Conservation (phyloP, 2,797 vertebrate genomes). For the Hypotaenidia okinawae region DNA sequence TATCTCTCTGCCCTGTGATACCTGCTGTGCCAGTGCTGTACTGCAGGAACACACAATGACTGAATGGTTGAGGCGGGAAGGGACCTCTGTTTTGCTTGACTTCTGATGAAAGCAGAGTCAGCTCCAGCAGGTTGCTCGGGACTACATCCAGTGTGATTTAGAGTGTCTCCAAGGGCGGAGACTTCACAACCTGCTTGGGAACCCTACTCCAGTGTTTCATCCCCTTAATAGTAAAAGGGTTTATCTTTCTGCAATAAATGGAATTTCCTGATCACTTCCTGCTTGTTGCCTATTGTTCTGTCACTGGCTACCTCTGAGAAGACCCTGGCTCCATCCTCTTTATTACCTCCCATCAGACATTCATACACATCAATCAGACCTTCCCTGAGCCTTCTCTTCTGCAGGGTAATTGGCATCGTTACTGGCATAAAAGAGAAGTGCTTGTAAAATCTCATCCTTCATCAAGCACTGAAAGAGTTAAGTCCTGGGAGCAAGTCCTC, state of each 20-base stretch:
- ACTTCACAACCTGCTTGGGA: neutral
- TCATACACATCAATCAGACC: neutral
- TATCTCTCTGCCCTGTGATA: fast-evolving
- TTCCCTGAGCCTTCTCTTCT: neutral
- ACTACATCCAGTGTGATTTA: neutral
- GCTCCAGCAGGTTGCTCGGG: neutral
- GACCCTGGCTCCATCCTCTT: neutral
- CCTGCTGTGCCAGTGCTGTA: fast-evolving
- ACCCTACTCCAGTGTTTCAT: neutral
- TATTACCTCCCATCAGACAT: neutral
- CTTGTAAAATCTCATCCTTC: neutral
- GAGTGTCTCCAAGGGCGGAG: neutral
- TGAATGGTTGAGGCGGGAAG: neutral
- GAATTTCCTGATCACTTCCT: neutral
- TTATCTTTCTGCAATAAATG: neutral
- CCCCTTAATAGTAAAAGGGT: neutral
- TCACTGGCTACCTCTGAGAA: neutral
- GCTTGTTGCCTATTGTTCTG: fast-evolving
- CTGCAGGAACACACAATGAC: neutral
- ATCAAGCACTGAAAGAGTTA: neutral
- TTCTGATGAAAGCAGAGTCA: neutral
- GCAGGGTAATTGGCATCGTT: neutral
- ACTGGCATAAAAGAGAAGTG: neutral
- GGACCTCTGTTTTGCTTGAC: fast-evolving
- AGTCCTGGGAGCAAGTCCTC: neutral